A percentile compares a stretch with the other conserved stretches of the same genome.
These are phyloP conservation scores for Volucella bombylans DNA, from an alignment of 2,888 invertebrate genomes.

Conservation along the genomic window DNA sequence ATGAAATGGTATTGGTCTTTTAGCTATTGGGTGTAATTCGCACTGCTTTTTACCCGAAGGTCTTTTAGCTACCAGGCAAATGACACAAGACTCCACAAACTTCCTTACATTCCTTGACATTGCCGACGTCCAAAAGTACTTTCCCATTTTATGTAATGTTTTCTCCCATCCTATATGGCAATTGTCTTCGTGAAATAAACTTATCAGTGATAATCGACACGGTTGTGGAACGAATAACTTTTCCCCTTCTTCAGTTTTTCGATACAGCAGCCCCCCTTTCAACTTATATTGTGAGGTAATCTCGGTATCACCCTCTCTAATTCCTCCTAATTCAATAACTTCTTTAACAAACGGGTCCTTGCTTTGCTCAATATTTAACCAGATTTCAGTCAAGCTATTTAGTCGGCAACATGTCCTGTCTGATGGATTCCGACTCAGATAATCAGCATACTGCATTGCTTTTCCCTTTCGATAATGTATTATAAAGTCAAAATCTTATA, in stretches of 20 bases:
- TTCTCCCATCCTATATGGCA: conserved; percentile 42
- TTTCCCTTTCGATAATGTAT: conserved; percentile 57
- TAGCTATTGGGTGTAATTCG: background rate
- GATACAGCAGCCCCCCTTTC: conserved; percentile 8
- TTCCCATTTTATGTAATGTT: background rate
- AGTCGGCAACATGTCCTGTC: conserved; percentile 20
- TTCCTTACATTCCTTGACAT: background rate
- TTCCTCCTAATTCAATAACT: conserved; percentile 1
- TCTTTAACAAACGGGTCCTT: conserved; percentile 9
- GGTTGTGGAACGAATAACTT: conserved; percentile 20
- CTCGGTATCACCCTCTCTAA: background rate
- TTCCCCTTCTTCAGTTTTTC: background rate
- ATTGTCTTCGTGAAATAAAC: conserved; percentile 27
- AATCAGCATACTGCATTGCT: conserved; percentile 71
- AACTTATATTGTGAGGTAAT: conserved; percentile 10
- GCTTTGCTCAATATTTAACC: conserved; percentile 35
- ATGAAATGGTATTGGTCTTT: conserved; percentile 6
- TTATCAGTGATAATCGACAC: conserved; percentile 22
- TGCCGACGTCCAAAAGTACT: background rate
- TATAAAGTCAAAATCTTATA: conserved; percentile 62
- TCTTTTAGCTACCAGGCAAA: conserved; percentile 11
- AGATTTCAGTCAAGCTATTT: conserved; percentile 41
- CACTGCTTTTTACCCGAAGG: background rate
- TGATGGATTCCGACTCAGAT: conserved; percentile 44
- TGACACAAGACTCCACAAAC: background rate